Percentiles rank a stretch among this genome's conserved stretches.
These are phyloP conservation scores for Melanotaenia trifasciata DNA, from an alignment of 2,797 vertebrate species.

Conservation along the genomic window DNA sequence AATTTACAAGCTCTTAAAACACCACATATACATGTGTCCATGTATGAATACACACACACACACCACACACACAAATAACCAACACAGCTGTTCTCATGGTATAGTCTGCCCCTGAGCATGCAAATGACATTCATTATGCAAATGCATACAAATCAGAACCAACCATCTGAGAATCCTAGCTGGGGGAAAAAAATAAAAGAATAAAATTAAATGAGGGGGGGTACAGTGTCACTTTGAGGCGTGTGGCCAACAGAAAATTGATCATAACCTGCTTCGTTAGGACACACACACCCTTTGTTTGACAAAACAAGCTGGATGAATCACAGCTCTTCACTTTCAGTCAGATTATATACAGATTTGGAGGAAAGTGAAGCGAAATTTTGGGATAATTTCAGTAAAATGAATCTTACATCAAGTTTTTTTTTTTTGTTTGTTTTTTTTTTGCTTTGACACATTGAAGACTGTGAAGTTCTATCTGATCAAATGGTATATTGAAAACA, in stretches of 20 bases:
- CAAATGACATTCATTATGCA: slow-evolving; percentile 98
- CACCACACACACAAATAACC: slow-evolving; percentile 67
- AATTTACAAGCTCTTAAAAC: slow-evolving; percentile 73
- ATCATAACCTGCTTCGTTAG: slow-evolving; percentile 18
- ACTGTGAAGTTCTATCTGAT: background rate
- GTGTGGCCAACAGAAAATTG: slow-evolving; percentile 34
- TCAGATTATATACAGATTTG: background rate
- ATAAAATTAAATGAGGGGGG: slow-evolving; percentile 73
- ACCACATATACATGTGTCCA: slow-evolving; percentile 50
- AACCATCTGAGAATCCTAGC: slow-evolving; percentile 91
- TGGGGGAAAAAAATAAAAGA: slow-evolving; percentile 76
- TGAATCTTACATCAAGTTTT: background rate
- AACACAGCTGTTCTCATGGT: slow-evolving; percentile 89
- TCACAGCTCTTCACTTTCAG: background rate
- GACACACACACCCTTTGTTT: background rate
- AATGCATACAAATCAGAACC: slow-evolving; percentile 95
- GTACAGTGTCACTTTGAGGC: slow-evolving; percentile 35
- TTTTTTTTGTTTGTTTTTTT: background rate
- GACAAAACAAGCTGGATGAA: background rate
- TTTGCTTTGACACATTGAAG: background rate
- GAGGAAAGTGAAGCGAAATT: background rate
- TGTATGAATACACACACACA: slow-evolving; percentile 42
- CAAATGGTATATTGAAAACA: background rate
- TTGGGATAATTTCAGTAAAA: background rate
- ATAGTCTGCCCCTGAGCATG: slow-evolving; percentile 92